These are phyloP conservation scores for Cephalopholis sonnerati DNA, from an alignment of 2,113 vertebrate genomes.

Conservation along the genomic window DNA sequence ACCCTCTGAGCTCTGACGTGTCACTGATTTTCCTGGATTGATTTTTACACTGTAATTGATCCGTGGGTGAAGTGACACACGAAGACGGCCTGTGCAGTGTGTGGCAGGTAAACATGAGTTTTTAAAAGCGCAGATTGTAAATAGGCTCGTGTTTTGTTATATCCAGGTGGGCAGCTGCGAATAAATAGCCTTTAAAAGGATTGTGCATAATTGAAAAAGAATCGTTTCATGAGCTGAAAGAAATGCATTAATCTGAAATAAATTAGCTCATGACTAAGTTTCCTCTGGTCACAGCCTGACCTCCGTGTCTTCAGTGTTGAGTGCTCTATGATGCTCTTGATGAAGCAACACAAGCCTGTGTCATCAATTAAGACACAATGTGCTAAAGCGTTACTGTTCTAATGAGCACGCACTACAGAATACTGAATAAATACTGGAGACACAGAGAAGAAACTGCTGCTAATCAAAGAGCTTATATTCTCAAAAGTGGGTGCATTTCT, in stretches of 20 bases:
- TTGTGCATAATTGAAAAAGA: conserved; percentile 13
- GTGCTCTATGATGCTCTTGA: conserved; percentile 36
- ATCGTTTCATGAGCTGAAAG: conserved; percentile 20
- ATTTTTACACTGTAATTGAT: conserved; percentile 57
- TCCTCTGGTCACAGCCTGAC: conserved; percentile 25
- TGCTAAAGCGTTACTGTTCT: conserved; percentile 30
- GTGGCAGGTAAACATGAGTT: conserved; percentile 20
- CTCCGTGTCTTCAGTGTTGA: conserved; percentile 31
- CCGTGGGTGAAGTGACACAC: conserved; percentile 31
- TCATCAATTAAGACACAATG: conserved; percentile 54
- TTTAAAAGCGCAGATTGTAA: conserved; percentile 18
- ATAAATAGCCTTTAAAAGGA: conserved; percentile 37
- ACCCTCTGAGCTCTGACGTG: conserved; percentile 33
- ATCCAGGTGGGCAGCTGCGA: conserved; percentile 13
- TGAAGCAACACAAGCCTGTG: conserved; percentile 37
- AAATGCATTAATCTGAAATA: conserved; percentile 38
- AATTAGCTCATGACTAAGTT: conserved; percentile 50
- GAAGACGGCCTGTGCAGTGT: conserved; percentile 10
- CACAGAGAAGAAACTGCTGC: neutral
- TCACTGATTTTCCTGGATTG: conserved; percentile 50
- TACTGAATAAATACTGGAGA: conserved; percentile 11
- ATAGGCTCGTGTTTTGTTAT: conserved; percentile 34
- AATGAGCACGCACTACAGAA: conserved; percentile 43
- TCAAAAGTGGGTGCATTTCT: conserved; percentile 35
- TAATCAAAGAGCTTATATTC: conserved; percentile 49